phyloP scores from a whole-genome alignment of 2,797 vertebrate genomes.

The Linurgus olivaceus region DNA sequence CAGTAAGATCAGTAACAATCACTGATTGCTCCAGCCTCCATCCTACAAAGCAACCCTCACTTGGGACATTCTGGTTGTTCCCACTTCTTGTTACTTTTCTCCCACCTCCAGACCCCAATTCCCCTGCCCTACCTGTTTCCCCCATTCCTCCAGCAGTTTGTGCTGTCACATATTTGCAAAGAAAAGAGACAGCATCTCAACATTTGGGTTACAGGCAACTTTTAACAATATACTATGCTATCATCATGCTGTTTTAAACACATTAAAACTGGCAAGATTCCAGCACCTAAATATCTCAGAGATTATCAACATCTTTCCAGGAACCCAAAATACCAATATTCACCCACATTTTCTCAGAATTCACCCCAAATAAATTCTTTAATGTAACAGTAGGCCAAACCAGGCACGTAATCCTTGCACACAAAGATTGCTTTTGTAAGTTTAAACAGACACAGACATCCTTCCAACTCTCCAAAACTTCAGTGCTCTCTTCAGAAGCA shows the following conservation, averaged over 20 bases:
- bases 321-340: neutral
- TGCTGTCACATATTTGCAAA: neutral
- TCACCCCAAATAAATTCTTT: neutral
- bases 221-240: neutral
- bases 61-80: neutral
- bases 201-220: neutral
- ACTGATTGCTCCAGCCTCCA: neutral
- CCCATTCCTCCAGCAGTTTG: neutral
- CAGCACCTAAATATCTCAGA: neutral
- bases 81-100: neutral
- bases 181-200: neutral
- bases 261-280: neutral
- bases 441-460: neutral
- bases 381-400: neutral
- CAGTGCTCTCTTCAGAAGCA: neutral
- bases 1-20: neutral
- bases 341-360: neutral
- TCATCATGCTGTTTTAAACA: neutral
- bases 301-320: neutral
- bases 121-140: neutral
- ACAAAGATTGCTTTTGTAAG: neutral
- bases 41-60: neutral
- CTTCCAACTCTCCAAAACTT: neutral
- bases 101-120: accelerated
- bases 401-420: neutral